phyloP scores from a whole-genome alignment of 2,797 vertebrate species.

The Sebastes goodei region DNA sequence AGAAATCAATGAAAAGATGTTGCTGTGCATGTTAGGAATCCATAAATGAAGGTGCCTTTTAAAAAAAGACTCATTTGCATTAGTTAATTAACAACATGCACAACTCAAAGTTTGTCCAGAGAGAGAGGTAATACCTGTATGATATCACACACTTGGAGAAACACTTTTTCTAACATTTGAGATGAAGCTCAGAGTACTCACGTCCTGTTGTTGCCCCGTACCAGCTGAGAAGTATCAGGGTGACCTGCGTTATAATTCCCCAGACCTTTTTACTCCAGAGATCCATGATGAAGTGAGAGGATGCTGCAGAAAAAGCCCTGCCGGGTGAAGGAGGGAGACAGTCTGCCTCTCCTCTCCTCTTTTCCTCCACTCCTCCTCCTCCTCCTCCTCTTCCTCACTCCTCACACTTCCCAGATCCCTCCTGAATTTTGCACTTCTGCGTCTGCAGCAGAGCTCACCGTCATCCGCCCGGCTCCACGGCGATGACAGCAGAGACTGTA shows the following conservation, averaged over 20 bases:
- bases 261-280: conserved; percentile 56
- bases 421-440: conserved; percentile 28
- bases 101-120: not conserved
- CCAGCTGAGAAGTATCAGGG: conserved; percentile 47
- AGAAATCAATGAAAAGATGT: not conserved
- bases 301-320: conserved; percentile 33
- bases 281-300: conserved; percentile 53
- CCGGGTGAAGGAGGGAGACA: conserved; percentile 15
- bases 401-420: conserved; percentile 29
- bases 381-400: not conserved
- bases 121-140: not conserved
- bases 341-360: conserved; percentile 24
- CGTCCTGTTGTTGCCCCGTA: conserved; percentile 41
- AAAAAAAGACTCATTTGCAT: not conserved
- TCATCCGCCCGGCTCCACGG: conserved; percentile 26
- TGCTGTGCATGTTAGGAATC: not conserved
- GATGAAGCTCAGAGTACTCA: conserved; percentile 31
- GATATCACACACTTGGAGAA: not conserved
- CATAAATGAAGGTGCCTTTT: not conserved
- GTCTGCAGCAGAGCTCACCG: conserved; percentile 13
- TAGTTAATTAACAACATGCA: not conserved
- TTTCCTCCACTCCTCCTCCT: conserved; percentile 6
- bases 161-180: not conserved
- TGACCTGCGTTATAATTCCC: conserved; percentile 48
- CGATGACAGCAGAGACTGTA: conserved; percentile 28